Percentiles rank a stretch among this genome's conserved stretches.
Conservation (phyloP, 53 echinoderm and acorn worm genomes). For the Hippasteria phrygiana region DNA sequence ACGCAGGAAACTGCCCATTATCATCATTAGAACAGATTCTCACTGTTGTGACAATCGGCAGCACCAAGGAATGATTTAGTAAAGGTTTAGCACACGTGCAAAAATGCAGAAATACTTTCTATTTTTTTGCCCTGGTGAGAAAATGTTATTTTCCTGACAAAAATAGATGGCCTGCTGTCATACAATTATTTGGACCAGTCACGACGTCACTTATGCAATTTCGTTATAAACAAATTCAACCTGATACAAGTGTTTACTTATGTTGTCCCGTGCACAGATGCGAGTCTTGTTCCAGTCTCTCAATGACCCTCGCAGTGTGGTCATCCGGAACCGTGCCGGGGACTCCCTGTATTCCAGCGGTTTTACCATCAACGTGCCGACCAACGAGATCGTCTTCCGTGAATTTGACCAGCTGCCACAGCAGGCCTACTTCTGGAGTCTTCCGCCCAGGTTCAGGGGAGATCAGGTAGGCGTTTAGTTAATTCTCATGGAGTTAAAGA, state of each 20-base stretch:
- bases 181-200: no score
- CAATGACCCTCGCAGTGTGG: constrained; percentile 73
- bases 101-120: no score
- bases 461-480: no score
- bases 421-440: constrained; percentile 85
- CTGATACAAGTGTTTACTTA: not conserved
- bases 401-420: constrained; percentile 67
- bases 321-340: constrained; percentile 70
- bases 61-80: no score
- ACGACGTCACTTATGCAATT: not conserved
- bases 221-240: not conserved
- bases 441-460: constrained; percentile 87
- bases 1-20: no score
- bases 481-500: no score
- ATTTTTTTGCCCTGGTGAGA: no score
- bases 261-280: constrained; percentile 60
- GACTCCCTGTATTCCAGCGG: constrained; percentile 65
- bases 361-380: constrained; percentile 72
- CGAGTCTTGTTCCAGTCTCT: constrained; percentile 74
- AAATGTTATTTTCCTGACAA: no score
- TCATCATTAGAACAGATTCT: no score
- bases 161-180: no score
- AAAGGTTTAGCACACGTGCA: no score
- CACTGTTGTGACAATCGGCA: no score
- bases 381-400: constrained; percentile 79